Conservation (phyloP, 2,113 vertebrate genomes). For the Cichladusa arquata region DNA sequence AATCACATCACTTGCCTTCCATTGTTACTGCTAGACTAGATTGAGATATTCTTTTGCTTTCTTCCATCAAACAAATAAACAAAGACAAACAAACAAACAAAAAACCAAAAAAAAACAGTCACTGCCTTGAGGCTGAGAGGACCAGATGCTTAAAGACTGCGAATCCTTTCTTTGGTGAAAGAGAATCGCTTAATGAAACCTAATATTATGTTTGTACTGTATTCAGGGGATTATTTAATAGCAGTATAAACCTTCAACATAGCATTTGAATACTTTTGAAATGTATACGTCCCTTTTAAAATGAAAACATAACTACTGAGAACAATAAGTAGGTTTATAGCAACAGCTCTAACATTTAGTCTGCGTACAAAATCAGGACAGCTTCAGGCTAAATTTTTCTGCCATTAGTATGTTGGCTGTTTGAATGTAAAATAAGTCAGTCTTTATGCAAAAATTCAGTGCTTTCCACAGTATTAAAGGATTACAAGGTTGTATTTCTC, state of each 20-base stretch:
- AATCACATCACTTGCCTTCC: background rate
- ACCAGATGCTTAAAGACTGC: background rate
- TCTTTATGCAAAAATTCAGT: background rate
- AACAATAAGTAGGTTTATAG: background rate
- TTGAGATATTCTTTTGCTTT: background rate
- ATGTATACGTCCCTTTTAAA: background rate
- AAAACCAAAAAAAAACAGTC: background rate
- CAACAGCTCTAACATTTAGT: background rate
- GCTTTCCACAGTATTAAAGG: background rate
- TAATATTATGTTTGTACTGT: background rate
- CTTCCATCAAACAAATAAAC: background rate
- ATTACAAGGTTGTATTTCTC: conserved; percentile 4
- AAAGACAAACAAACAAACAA: background rate
- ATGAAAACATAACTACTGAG: background rate
- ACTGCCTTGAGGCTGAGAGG: background rate
- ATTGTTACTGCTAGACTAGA: background rate
- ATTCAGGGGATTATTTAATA: background rate
- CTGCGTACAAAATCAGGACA: background rate
- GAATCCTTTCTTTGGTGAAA: background rate
- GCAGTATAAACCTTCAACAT: background rate
- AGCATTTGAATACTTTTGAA: background rate
- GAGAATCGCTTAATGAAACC: background rate
- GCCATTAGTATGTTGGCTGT: background rate
- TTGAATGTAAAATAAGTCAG: conserved; percentile 9
- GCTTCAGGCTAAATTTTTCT: background rate